Base-by-base conservation (phyloP, 2,888 invertebrate species). In the Tachina fera region DNA sequence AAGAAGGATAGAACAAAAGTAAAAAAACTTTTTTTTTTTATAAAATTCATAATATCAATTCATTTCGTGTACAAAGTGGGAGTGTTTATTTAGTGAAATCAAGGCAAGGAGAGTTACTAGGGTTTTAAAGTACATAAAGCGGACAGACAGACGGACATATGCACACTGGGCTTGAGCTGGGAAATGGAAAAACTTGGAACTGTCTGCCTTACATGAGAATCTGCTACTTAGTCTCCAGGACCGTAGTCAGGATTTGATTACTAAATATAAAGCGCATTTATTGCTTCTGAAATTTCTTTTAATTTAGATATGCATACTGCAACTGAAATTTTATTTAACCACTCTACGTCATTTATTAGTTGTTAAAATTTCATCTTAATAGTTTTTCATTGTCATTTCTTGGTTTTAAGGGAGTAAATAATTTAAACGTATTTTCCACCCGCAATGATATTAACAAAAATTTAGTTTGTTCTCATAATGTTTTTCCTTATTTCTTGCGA, bases 11-110 rank as follows among this genome's bases (percentile, higher is more conserved):
- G 6, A 45, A 63, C 5, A 47, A 72, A 60, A 58, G 45, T 22
- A 39, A 81, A 56, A 8, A 61, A 47, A 56, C 9, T 31, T 60
- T 39, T 68, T 49, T 83, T 78, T 63, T 78, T 77, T 63, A 31
- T 84, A 65, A 61, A 65, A 61, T 80, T 84, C 65, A 65, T 75
- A 82, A 76, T 76, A 80, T 80, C 80, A 80, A 79, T 84, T 76
- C 80, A 71, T 80, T 76, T 79, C 68, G 22, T 58, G 49, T 49
- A 79, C 58, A 75, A 80, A 58, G 60, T 75, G 1, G 16, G 1
- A 43, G 16, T 61, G 72, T 84, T 80, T 84, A 67, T 77, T 76
- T 84, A 76, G 84, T 80, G 67, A 76, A 80, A 67, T 80, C 76
- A 80, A 77, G 63, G 72, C 75, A 67, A 79, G 72, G 14, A 75